These are phyloP conservation scores for Andricus curvator DNA, from an alignment of 2,888 invertebrate species.

Conservation along the genomic window DNA sequence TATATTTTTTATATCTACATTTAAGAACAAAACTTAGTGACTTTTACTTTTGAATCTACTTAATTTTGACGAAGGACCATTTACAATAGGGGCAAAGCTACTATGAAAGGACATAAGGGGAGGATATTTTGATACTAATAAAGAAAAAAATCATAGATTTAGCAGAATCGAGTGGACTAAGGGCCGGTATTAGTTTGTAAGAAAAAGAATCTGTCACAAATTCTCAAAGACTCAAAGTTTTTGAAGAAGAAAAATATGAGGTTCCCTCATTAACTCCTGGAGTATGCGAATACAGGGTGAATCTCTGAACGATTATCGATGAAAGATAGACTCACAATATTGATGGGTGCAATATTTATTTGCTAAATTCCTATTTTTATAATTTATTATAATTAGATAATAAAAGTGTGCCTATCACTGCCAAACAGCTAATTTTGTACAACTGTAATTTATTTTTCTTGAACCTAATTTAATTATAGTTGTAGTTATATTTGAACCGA, in stretches of 20 bases:
- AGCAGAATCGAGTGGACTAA: constrained; percentile 11
- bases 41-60: neutral
- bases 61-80: constrained; percentile 6
- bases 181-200: constrained; percentile 20
- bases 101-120: neutral
- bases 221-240: neutral
- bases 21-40: neutral
- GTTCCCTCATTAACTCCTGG: neutral
- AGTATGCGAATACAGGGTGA: constrained; percentile 8
- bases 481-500: too few species aligned
- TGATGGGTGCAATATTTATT: neutral
- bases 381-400: neutral
- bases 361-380: neutral
- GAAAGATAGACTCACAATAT: neutral
- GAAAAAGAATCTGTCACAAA: neutral
- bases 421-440: neutral
- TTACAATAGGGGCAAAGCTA: constrained; percentile 1
- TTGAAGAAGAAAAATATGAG: neutral
- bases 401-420: neutral
- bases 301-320: neutral
- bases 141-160: constrained; percentile 4
- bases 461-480: neutral
- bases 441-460: neutral
- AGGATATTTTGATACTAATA: neutral
- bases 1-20: neutral